A percentile compares a stretch with the other conserved stretches of the same genome.
Evolutionary conservation across 2,797 vertebrate genomes (phyloP).

Genomic region (Lepus townsendii): DNA sequence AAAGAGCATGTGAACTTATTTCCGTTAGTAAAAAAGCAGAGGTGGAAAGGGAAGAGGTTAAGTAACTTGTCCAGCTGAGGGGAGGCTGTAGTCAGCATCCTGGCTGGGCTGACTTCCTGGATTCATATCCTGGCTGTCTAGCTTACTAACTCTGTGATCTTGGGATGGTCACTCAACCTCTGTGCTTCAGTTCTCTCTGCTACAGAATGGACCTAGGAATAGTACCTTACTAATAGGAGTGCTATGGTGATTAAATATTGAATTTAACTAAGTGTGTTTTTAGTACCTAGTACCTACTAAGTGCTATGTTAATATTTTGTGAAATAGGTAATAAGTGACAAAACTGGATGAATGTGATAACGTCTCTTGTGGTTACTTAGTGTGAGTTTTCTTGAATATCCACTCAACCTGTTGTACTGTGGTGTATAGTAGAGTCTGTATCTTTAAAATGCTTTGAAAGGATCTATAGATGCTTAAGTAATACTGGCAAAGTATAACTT

Average conservation of each 20-base stretch:
- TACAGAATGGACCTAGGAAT: background rate
- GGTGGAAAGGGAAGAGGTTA: background rate
- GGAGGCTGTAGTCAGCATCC: background rate
- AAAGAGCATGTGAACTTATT: background rate
- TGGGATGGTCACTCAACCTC: background rate
- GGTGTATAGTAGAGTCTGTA: background rate
- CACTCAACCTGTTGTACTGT: background rate
- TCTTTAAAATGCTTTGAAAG: slow-evolving; percentile 1
- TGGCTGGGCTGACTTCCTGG: background rate
- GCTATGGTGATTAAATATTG: background rate
- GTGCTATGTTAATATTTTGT: background rate
- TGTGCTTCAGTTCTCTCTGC: background rate
- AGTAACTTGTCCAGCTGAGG: background rate
- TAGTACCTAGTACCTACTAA: background rate
- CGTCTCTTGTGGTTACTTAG: background rate
- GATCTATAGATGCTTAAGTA: background rate
- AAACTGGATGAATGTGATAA: background rate
- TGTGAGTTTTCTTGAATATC: background rate
- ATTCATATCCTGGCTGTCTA: background rate
- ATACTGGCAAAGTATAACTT: background rate
- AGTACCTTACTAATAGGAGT: background rate
- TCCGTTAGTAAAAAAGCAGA: background rate
- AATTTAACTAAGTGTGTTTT: background rate
- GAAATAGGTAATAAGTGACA: background rate
- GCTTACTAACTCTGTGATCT: background rate